phyloP scores from a whole-genome alignment of 2,888 invertebrate genomes.

The Drosophila phalerata region DNA sequence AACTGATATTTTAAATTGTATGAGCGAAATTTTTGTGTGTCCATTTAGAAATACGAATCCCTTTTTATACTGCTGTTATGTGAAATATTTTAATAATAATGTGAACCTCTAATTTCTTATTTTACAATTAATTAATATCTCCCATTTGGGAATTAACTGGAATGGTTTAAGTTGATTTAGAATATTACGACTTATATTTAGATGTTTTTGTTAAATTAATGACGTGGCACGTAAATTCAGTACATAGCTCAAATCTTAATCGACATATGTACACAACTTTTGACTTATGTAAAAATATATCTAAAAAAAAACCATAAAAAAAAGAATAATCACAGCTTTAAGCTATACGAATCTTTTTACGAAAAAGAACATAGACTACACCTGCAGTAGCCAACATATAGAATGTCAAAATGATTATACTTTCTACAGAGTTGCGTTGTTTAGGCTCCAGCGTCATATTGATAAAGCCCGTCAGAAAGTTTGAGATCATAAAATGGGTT shows the following conservation, averaged over 20 bases:
- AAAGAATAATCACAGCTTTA: constrained; percentile 31
- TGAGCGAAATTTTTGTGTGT: constrained; percentile 4
- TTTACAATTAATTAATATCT: neutral
- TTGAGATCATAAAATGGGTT: constrained; percentile 93
- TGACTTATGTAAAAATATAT: neutral
- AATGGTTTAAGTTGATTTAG: neutral
- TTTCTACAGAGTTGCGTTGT: constrained; percentile 83
- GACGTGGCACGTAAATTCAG: too few species aligned
- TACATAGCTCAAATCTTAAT: neutral
- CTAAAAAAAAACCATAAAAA: neutral
- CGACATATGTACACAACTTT: neutral
- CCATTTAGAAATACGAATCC: neutral
- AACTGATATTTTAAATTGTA: neutral
- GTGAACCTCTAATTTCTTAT: neutral
- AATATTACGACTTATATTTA: too few species aligned
- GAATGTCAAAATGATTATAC: constrained; percentile 87
- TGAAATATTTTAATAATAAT: neutral
- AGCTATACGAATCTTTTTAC: constrained; percentile 73
- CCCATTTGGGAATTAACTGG: neutral
- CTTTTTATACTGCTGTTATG: neutral
- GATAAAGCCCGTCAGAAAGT: constrained; percentile 93
- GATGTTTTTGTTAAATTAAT: too few species aligned
- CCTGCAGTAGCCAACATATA: constrained; percentile 87
- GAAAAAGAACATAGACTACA: constrained; percentile 71
- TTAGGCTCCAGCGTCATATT: constrained; percentile 91